Evolutionary conservation across 2,113 vertebrate species (phyloP).

Genomic region (Tragelaphus buxtoni): DNA sequence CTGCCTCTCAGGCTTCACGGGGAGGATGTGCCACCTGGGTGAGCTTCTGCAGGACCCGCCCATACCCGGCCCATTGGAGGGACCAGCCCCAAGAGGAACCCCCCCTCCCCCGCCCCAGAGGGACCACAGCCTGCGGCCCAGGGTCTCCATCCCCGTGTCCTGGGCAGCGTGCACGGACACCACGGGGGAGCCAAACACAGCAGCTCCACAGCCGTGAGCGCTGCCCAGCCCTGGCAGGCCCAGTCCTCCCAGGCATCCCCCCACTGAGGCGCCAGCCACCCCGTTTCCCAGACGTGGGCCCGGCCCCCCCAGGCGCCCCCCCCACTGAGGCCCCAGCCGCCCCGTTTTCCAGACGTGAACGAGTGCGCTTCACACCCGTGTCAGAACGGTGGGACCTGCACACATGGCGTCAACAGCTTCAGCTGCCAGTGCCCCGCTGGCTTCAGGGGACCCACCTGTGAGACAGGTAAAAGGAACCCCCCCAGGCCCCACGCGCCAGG

Average conservation of each 20-base stretch:
- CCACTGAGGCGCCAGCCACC: background rate
- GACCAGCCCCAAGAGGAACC: background rate
- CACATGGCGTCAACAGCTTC: constrained; percentile 78
- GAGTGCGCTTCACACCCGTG: too few relatives aligned
- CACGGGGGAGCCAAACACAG: fast-evolving
- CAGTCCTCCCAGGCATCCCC: background rate
- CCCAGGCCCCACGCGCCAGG: fast-evolving
- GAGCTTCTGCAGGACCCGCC: constrained; percentile 1
- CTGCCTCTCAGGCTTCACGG: constrained; percentile 93
- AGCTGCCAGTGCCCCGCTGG: constrained; percentile 77
- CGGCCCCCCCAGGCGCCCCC: too few relatives aligned
- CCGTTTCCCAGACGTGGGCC: constrained; percentile 78
- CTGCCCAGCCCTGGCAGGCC: background rate
- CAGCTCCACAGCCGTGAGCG: fast-evolving
- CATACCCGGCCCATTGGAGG: background rate
- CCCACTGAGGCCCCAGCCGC: too few relatives aligned
- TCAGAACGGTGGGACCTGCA: too few relatives aligned
- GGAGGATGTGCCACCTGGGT: constrained; percentile 93
- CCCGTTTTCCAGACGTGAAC: too few relatives aligned
- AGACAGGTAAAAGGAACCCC: constrained; percentile 72
- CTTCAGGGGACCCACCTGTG: constrained; percentile 78
- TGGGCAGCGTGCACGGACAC: background rate
- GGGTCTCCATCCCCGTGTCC: background rate
- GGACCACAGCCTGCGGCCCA: background rate
- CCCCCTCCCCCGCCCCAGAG: too few relatives aligned